Conservation (phyloP, 23 tunicate genomes). For the Aplidium turbinatum region DNA sequence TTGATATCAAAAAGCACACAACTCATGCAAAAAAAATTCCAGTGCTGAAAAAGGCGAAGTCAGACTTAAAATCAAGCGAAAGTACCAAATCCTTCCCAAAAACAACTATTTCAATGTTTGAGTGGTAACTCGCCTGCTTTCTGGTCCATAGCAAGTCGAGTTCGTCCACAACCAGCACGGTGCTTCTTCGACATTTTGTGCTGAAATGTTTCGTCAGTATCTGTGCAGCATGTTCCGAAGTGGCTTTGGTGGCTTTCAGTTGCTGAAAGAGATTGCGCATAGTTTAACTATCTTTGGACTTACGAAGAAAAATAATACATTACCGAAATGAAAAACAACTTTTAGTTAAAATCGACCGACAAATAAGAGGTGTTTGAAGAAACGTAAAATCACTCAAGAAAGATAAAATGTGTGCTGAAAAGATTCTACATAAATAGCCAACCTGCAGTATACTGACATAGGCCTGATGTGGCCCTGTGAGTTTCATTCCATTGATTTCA, state of each 20-base stretch:
- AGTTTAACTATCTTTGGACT: background rate
- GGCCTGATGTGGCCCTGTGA: conserved; percentile 93
- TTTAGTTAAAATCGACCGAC: background rate
- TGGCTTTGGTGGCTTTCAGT: conserved; percentile 68
- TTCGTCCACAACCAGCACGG: conserved; percentile 90
- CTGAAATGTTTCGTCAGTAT: conserved; percentile 67
- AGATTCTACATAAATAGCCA: no score
- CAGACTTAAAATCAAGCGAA: no score
- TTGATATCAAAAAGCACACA: no score
- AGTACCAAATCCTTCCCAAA: no score
- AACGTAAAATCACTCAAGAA: background rate
- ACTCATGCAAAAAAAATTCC: no score
- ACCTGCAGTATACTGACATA: conserved; percentile 74
- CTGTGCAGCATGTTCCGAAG: conserved; percentile 92
- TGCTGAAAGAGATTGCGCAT: conserved; percentile 41
- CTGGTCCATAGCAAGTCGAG: conserved; percentile 91
- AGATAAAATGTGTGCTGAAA: no score
- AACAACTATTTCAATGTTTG: no score
- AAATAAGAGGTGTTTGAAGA: background rate
- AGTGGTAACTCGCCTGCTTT: conserved; percentile 79
- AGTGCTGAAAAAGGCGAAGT: no score
- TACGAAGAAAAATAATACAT: no score
- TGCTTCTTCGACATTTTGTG: conserved; percentile 58
- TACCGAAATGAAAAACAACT: no score
- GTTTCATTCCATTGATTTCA: conserved; percentile 95